These are phyloP conservation scores for Verasper variegatus DNA, from an alignment of 2,113 vertebrate species.

Conservation along the genomic window DNA sequence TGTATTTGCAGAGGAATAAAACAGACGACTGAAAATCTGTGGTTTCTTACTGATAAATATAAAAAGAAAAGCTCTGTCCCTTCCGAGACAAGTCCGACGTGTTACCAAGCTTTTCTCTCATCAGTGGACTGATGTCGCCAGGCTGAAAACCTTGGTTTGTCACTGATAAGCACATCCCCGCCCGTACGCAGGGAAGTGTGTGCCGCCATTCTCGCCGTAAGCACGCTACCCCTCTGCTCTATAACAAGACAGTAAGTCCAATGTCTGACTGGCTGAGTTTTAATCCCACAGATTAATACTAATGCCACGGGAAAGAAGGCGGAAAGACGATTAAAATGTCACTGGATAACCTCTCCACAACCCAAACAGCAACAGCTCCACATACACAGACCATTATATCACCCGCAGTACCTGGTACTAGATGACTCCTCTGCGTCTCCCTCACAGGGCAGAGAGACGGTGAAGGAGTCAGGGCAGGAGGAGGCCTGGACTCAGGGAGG, in stretches of 20 bases:
- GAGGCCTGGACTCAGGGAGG: background rate
- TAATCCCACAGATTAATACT: constrained; percentile 79
- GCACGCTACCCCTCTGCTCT: constrained; percentile 32
- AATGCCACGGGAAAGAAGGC: constrained; percentile 76
- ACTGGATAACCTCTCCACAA: constrained; percentile 78
- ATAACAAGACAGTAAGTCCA: constrained; percentile 61
- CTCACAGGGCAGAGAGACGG: constrained; percentile 34
- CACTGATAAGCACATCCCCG: constrained; percentile 50
- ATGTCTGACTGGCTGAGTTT: constrained; percentile 66
- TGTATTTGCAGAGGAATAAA: background rate
- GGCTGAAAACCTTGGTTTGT: constrained; percentile 44
- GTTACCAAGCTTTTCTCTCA: constrained; percentile 31
- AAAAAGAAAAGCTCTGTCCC: background rate
- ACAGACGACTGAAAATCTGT: background rate
- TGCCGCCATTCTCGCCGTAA: constrained; percentile 26
- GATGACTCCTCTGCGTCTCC: constrained; percentile 56
- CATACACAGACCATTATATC: constrained; percentile 73
- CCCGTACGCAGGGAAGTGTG: constrained; percentile 20
- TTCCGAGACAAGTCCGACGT: constrained; percentile 5
- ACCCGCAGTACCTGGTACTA: constrained; percentile 71
- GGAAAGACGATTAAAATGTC: constrained; percentile 84
- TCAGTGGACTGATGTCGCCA: constrained; percentile 34
- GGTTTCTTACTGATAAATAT: background rate
- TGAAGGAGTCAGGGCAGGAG: constrained; percentile 34
- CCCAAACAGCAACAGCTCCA: constrained; percentile 76